Percentiles rank a stretch among this genome's conserved stretches.
Evolutionary conservation across 2,888 invertebrate species (phyloP).

Genomic region (Ophioninae sp.): DNA sequence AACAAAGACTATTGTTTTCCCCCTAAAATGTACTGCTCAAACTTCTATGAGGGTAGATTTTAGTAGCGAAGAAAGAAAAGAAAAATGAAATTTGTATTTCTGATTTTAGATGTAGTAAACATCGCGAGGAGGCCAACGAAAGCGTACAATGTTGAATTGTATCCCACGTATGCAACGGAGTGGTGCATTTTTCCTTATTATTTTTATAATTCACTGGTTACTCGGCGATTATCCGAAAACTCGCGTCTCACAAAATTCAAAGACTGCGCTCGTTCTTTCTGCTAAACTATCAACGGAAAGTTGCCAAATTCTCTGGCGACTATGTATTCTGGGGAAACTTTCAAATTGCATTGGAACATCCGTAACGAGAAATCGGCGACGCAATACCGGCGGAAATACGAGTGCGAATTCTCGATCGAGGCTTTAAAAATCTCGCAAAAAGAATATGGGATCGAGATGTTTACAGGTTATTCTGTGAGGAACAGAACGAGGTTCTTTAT

Average conservation of each 20-base stretch:
- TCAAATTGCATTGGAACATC: neutral
- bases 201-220: neutral
- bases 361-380: neutral
- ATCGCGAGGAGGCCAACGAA: conserved; percentile 10
- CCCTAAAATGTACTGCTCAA: conserved; percentile 73
- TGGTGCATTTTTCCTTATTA: conserved; percentile 10
- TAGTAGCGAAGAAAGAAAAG: conserved; percentile 53
- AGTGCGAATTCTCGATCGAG: neutral
- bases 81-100: conserved; percentile 41
- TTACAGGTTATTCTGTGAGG: neutral
- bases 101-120: conserved; percentile 37
- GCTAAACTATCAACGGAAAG: neutral
- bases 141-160: conserved; percentile 45
- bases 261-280: neutral
- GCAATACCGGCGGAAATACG: neutral
- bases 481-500: neutral
- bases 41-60: conserved; percentile 68
- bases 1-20: conserved; percentile 59
- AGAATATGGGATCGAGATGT: neutral
- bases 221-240: neutral
- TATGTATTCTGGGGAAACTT: neutral
- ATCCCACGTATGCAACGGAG: conserved; percentile 41
- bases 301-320: neutral
- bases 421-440: too few species aligned
- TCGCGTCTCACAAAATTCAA: neutral